Evolutionary conservation across 2,888 invertebrate genomes (phyloP).

Genomic region (Atethmia centrago): DNA sequence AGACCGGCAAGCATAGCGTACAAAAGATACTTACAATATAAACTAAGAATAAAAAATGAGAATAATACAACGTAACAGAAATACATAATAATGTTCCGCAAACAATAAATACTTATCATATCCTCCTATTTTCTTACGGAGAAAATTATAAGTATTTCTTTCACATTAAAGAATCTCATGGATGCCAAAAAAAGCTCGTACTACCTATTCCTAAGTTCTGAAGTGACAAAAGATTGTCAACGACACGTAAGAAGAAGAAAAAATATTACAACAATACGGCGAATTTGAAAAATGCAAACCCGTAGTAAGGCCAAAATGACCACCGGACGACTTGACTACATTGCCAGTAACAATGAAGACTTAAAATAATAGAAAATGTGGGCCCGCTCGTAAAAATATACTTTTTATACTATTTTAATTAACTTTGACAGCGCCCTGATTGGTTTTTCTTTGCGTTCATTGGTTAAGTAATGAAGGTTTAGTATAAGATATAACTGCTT

Average conservation of each 20-base stretch:
- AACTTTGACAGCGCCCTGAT: constrained; percentile 62
- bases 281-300: neutral
- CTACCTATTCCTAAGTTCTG: neutral
- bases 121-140: no score
- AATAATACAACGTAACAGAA: neutral
- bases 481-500: neutral
- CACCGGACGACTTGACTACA: constrained; percentile 40
- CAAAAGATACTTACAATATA: neutral
- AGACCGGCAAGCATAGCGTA: neutral
- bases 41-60: neutral
- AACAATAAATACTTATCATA: neutral
- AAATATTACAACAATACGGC: neutral
- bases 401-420: constrained; percentile 68
- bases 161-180: neutral
- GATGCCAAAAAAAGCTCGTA: neutral
- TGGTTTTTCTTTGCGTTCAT: constrained; percentile 52
- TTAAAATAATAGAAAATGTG: constrained; percentile 64
- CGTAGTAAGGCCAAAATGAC: constrained; percentile 55
- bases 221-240: neutral
- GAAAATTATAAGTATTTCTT: no score
- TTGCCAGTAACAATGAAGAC: constrained; percentile 64
- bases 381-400: constrained; percentile 59
- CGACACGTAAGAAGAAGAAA: neutral
- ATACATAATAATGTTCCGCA: neutral
- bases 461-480: neutral